Base-by-base conservation (phyloP, 2,888 invertebrate species). In the Frankliniella fusca region DNA sequence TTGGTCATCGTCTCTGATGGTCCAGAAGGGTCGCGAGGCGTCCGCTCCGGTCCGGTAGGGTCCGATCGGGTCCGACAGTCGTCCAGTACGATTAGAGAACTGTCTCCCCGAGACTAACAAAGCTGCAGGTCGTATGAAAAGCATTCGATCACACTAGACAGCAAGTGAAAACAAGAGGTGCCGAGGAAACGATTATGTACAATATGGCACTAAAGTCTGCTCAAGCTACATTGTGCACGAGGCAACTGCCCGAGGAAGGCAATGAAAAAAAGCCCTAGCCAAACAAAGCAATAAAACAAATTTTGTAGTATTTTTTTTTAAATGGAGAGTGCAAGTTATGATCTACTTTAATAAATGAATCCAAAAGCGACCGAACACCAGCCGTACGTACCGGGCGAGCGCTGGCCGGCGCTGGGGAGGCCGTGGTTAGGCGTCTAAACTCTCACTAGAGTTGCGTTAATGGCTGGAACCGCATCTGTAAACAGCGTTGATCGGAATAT, bases 371-470 rank as follows among this genome's bases (percentile, higher is more conserved):
- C 70, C 70, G 70, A 76, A 76, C 70, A 76, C 70, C 70, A 27
- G 38, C 38, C 5, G 70, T 76, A 76, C 70, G 70, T 76, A 76
- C 70, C 70, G 70, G 70, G 70, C 70, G 70, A 27, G 27, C 27
- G 70, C 27, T 27, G 27, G 70, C 70, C 18, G 18, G 61, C 61
- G 11, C 61, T 61, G 61, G 61, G 7, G 18, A 12, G 70, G 70
- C 70, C 70, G 70, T 76, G 70, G 70, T 76, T 76, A 76, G 70
- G 27, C 27, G 70, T 27, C 27, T 76, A 76, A 76, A 76, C 27
- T 76, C 70, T 76, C 70, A 27, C 27, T 76, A 76, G 70, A 76
- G 70, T 76, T 76, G 70, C 70, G 27, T 76, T 76, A 76, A 76
- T 27, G 23, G 70, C 70, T 76, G 70, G 70, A 27, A 12, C 70